Evolutionary conservation across 2,888 invertebrate species (phyloP).

Genomic region (Dusona sp.): DNA sequence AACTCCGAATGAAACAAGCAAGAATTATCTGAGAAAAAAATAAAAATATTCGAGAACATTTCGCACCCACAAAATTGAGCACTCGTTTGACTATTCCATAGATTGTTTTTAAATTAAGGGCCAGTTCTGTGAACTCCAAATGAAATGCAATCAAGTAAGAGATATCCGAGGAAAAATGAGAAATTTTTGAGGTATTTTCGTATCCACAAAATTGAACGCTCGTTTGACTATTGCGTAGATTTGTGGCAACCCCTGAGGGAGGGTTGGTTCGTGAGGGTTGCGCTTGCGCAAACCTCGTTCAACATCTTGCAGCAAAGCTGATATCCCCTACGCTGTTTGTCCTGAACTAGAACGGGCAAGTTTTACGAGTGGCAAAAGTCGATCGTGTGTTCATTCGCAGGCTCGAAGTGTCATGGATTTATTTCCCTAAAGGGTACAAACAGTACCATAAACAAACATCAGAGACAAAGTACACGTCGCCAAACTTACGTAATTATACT

Average conservation of each 20-base stretch:
- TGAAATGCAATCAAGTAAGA: background rate
- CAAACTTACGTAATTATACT: background rate
- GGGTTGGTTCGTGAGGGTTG: constrained; percentile 34
- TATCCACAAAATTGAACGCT: background rate
- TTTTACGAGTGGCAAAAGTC: constrained; percentile 52
- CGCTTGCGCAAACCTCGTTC: constrained; percentile 55
- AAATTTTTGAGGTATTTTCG: background rate
- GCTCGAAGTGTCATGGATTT: constrained; percentile 8
- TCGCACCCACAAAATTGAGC: background rate
- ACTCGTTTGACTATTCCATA: constrained; percentile 12
- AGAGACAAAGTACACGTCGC: background rate
- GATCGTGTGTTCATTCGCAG: constrained; percentile 30
- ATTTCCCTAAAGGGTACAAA: background rate
- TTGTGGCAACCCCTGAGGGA: background rate
- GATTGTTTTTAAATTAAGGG: background rate
- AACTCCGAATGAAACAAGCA: background rate
- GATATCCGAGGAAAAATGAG: background rate
- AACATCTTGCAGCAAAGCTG: constrained; percentile 16
- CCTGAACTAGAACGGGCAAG: constrained; percentile 24
- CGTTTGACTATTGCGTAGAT: constrained; percentile 17
- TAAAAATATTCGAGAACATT: background rate
- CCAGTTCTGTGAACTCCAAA: background rate
- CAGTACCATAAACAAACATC: background rate
- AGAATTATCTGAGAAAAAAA: background rate
- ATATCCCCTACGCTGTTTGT: constrained; percentile 13